A percentile compares a stretch with the other conserved stretches of the same genome.
Evolutionary conservation across 92 coral and sea anemone species (phyloP).

Genomic region (Porites divaricata): DNA sequence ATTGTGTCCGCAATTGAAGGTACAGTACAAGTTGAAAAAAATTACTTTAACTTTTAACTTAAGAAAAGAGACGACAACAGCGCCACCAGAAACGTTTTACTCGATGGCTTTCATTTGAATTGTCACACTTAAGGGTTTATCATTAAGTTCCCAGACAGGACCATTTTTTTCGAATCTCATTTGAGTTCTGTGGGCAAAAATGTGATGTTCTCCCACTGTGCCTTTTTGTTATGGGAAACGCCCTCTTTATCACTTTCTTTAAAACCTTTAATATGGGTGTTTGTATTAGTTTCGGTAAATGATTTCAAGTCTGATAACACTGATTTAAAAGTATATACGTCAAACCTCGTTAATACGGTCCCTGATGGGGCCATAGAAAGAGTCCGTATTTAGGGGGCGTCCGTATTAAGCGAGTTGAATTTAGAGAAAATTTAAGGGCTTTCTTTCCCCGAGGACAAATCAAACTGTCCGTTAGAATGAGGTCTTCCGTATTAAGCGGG

Average conservation of each 20-base stretch:
- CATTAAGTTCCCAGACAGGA: neutral
- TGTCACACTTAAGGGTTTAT: neutral
- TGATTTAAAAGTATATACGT: too few relatives aligned
- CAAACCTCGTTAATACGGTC: too few relatives aligned
- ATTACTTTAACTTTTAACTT: neutral
- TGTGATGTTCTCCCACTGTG: neutral
- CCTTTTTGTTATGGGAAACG: neutral
- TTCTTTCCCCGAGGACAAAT: neutral
- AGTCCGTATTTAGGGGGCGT: too few relatives aligned
- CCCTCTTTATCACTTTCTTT: neutral
- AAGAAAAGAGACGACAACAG: neutral
- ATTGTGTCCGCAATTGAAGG: conserved; percentile 30
- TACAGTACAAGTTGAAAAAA: neutral
- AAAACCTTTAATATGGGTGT: neutral
- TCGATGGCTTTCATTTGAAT: neutral
- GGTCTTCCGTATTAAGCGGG: too few relatives aligned
- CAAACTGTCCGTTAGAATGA: neutral
- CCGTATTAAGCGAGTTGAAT: too few relatives aligned
- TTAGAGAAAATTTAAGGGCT: too few relatives aligned
- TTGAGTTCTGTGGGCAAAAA: neutral
- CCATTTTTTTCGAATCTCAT: neutral
- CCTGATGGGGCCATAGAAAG: too few relatives aligned
- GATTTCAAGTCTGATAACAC: too few relatives aligned
- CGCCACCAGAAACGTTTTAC: neutral
- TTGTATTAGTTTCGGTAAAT: neutral